Evolutionary conservation across 1,140 invertebrate species (phyloP).

Genomic region (Triops longicaudatus): DNA sequence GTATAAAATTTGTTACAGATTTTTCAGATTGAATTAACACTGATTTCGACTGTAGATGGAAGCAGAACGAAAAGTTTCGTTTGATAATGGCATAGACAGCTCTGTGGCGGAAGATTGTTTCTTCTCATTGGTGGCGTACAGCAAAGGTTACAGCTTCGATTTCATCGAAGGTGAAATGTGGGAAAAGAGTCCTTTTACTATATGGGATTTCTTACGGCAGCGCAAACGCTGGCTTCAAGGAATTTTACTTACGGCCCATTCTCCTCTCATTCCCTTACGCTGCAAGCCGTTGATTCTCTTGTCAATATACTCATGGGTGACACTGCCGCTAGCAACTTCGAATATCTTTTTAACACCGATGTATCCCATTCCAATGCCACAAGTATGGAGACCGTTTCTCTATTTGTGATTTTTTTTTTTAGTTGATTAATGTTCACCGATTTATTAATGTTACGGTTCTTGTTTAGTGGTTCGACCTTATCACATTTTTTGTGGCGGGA

Average conservation of each 20-base stretch:
- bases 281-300: constrained; percentile 79
- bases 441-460: not conserved
- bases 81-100: constrained; percentile 89
- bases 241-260: constrained; percentile 88
- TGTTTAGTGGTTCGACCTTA: constrained; percentile 58
- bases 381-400: not conserved
- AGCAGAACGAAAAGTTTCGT: constrained; percentile 81
- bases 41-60: constrained; percentile 59
- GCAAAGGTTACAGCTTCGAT: constrained; percentile 76
- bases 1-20: constrained; percentile 43
- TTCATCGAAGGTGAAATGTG: constrained; percentile 96
- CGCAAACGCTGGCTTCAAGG: constrained; percentile 88
- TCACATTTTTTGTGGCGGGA: constrained; percentile 78
- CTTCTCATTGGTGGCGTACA: constrained; percentile 88
- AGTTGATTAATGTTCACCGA: not conserved
- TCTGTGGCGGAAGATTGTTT: constrained; percentile 96
- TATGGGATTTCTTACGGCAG: constrained; percentile 91
- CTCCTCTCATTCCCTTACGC: constrained; percentile 66
- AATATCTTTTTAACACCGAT: constrained; percentile 74
- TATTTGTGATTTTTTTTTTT: not conserved
- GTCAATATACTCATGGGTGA: constrained; percentile 92
- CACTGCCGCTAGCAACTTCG: constrained; percentile 82
- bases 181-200: constrained; percentile 94
- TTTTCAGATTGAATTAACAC: not conserved
- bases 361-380: constrained; percentile 64